Evolutionary conservation across 2,113 vertebrate genomes (phyloP).

Genomic region (Trachemys scripta): DNA sequence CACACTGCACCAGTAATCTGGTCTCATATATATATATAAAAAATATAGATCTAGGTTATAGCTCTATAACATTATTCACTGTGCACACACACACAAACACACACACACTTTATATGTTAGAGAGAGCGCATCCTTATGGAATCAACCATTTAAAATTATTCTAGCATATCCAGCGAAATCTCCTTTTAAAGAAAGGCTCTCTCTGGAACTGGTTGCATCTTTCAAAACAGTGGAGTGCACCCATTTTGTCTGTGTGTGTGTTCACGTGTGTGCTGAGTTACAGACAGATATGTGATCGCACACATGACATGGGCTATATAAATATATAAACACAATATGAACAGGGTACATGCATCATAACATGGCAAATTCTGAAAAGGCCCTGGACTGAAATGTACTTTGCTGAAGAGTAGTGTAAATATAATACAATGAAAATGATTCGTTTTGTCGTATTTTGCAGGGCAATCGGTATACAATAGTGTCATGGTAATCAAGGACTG

Average conservation of each 20-base stretch:
- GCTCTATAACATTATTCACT: not conserved
- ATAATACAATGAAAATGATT: slow-evolving; percentile 39
- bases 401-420: slow-evolving; percentile 8
- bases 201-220: not conserved
- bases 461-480: slow-evolving; percentile 50
- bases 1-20: not conserved
- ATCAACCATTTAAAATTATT: slow-evolving; percentile 17
- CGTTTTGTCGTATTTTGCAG: slow-evolving; percentile 53
- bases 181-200: not conserved
- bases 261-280: not conserved
- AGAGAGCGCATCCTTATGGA: not conserved
- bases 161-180: not conserved
- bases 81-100: not conserved
- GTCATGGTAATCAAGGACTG: slow-evolving; percentile 67
- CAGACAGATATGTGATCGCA: not conserved
- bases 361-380: not conserved
- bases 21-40: not conserved
- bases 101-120: not conserved
- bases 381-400: not conserved
- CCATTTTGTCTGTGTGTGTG: not conserved
- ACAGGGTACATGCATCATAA: not conserved
- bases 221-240: not conserved
- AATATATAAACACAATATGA: not conserved
- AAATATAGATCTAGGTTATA: not conserved
- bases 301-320: not conserved